Percentiles rank a stretch among this genome's conserved stretches.
Conservation (phyloP, 2,888 invertebrate genomes). For the Thereva unica region DNA sequence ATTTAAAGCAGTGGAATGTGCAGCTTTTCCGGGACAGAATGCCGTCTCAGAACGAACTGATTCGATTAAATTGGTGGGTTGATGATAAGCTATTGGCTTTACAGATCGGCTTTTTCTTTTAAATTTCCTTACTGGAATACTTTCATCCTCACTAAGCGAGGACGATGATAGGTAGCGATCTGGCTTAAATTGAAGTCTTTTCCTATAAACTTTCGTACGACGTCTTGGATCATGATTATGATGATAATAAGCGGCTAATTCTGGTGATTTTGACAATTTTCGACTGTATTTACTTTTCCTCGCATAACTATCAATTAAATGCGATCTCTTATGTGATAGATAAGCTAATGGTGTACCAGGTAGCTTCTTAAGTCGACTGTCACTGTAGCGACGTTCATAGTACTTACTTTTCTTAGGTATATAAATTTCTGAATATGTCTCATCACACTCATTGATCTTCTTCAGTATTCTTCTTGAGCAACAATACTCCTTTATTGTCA, state of each 20-base stretch:
- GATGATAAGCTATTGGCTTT: not conserved
- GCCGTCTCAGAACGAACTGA: not conserved
- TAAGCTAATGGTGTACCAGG: no score
- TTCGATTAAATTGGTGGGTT: not conserved
- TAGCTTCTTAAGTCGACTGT: not conserved
- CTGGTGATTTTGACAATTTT: no score
- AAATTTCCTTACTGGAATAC: not conserved
- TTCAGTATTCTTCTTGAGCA: slow-evolving; percentile 11
- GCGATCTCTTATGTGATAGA: no score
- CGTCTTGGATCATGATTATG: no score
- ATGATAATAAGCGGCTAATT: no score
- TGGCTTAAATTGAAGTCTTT: no score
- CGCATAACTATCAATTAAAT: no score
- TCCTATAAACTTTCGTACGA: no score
- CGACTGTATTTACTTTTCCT: no score
- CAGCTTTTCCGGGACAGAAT: not conserved
- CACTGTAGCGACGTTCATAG: not conserved
- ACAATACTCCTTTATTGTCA: slow-evolving; percentile 39
- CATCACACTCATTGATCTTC: not conserved
- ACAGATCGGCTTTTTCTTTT: not conserved
- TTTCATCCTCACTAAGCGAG: not conserved
- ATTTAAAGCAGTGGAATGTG: slow-evolving; percentile 22
- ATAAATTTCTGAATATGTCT: not conserved
- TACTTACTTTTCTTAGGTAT: not conserved
- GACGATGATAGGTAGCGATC: no score